A percentile compares a stretch with the other conserved stretches of the same genome.
phyloP scores from a whole-genome alignment of 2,797 vertebrate species.

The Urosaurus nigricauda region DNA sequence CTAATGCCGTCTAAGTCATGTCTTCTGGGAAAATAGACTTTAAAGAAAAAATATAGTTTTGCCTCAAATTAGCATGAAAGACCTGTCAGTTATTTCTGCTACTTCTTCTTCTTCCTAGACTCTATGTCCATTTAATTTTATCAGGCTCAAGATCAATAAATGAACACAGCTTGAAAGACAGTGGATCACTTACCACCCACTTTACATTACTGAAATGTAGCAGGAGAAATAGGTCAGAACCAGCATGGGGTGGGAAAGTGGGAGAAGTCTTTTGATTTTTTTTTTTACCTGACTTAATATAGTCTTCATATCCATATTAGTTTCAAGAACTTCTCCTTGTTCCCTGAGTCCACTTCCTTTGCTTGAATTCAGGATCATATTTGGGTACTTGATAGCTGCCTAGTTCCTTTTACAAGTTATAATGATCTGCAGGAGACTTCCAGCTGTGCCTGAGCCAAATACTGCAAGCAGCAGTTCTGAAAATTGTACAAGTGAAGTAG shows the following conservation, averaged over 20 bases:
- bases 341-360: conserved; percentile 35
- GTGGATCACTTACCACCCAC: conserved; percentile 9
- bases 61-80: conserved; percentile 55
- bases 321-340: conserved; percentile 11
- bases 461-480: conserved; percentile 2
- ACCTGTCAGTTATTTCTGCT: conserved; percentile 29
- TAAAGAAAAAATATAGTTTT: background rate
- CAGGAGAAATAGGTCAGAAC: background rate
- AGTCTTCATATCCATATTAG: background rate
- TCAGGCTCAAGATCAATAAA: conserved; percentile 56
- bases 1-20: conserved; percentile 20
- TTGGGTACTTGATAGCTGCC: background rate
- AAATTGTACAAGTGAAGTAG: conserved; percentile 31
- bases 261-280: background rate
- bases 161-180: conserved; percentile 56
- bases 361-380: background rate
- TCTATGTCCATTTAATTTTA: conserved; percentile 55
- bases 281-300: background rate
- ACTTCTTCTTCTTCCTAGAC: background rate
- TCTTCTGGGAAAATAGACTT: conserved; percentile 40
- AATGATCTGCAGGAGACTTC: conserved; percentile 38
- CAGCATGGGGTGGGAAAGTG: background rate
- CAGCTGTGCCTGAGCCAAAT: conserved; percentile 23
- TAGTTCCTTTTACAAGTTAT: conserved; percentile 27
- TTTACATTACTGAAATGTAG: conserved; percentile 43